Evolutionary conservation across 2,888 invertebrate species (phyloP), one percentile per base, ranked within the genome.

Genomic region (Ephialtes manifestator): DNA sequence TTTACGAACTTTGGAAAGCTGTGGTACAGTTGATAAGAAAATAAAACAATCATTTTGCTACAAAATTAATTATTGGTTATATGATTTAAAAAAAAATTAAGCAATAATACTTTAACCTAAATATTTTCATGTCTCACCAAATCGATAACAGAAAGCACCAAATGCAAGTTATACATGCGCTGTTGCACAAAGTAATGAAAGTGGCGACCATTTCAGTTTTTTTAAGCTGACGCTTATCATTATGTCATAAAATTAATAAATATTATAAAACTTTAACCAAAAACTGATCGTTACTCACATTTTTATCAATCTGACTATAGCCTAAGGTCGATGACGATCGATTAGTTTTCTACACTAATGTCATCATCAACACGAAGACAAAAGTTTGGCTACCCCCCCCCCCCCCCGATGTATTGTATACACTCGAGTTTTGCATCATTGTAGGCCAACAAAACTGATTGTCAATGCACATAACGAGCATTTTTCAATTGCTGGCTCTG

Each of bases 131-230:
- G 31, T 67, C 85, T 79, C 88, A 92, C 91, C 91, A 91, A 74
- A 88, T 75, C 71, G 91, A 90, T 20, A 92, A 84, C 28, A 92
- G 53, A 31, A 89, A 84, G 79, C 88, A 88, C 92, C 91, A 92
- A 11, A 91, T 86, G 87, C 90, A 91, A 51, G 90, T 84, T 86
- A 91, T 87, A 71, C 90, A 91, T 76, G 87, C 86, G 75, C 84
- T 90, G 70, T 92, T 91, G 86, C 90, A 91, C 53, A 89, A 76
- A 2, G 89, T 78, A 28, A 91, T 79, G 28, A 88, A 88, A 15
- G 87, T 90, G 24, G 87, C 91, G 63, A 92, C 88, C 91, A 92
- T 91, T 24, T 85, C 79, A 71, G 18, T 4, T 43, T 35, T 48
- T 72, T 18, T n/a, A n/a, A n/a, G n/a, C 24, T 60, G 0, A 1